Evolutionary conservation across 1,140 invertebrate species (phyloP).

Genomic region (Neodiprion fabricii): DNA sequence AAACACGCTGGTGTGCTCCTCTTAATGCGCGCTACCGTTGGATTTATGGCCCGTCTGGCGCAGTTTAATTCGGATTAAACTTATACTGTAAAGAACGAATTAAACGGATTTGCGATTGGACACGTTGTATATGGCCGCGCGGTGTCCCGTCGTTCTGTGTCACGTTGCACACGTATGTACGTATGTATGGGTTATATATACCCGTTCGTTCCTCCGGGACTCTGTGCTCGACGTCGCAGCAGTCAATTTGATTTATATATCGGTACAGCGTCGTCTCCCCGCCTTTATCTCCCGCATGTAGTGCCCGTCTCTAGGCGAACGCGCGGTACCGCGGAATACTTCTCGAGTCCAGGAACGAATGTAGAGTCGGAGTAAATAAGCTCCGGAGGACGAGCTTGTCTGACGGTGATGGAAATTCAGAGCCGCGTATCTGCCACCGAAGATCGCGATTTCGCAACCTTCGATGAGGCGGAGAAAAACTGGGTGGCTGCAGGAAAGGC

Average conservation of each 20-base stretch:
- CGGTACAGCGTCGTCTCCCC: slow-evolving; percentile 7
- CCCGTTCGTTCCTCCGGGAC: slow-evolving; percentile 16
- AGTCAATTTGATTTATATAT: slow-evolving; percentile 33
- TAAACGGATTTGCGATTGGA: slow-evolving; percentile 58
- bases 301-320: too few species aligned
- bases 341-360: neutral
- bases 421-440: too few species aligned
- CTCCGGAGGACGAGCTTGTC: neutral
- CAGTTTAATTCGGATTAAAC: slow-evolving; percentile 57
- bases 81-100: slow-evolving; percentile 56
- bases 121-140: slow-evolving; percentile 40
- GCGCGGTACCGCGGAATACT: too few species aligned
- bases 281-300: slow-evolving; percentile 15
- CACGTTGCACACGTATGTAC: too few species aligned
- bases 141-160: neutral
- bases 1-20: slow-evolving; percentile 30
- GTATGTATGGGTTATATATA: slow-evolving; percentile 13
- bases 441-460: too few species aligned
- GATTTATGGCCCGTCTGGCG: slow-evolving; percentile 51
- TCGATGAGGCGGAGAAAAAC: too few species aligned
- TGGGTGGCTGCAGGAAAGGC: too few species aligned
- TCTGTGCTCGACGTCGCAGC: slow-evolving; percentile 23
- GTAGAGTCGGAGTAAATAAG: neutral
- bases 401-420: too few species aligned
- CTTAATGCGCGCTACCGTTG: slow-evolving; percentile 44